Conservation (phyloP, 2,113 vertebrate genomes). For the Grammomys dolichurus region DNA sequence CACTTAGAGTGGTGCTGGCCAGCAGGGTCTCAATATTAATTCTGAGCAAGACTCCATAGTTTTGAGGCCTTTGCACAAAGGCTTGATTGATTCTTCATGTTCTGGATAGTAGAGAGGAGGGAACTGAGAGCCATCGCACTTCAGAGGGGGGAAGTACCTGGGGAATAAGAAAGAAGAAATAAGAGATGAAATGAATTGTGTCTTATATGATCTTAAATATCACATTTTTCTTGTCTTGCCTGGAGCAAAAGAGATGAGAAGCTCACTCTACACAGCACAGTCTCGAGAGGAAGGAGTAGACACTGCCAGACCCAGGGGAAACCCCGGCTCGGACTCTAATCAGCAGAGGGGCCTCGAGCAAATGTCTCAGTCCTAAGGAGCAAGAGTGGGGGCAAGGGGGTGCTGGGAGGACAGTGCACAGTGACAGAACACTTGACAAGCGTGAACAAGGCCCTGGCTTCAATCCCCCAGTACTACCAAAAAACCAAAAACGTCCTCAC, state of each 20-base stretch:
- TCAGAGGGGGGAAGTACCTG: neutral
- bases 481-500: neutral
- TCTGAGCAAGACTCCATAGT: neutral
- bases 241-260: conserved; percentile 56
- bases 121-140: neutral
- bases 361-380: neutral
- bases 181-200: conserved; percentile 52
- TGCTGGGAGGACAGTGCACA: neutral
- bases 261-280: neutral
- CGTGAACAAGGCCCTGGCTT: neutral
- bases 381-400: neutral
- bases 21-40: neutral
- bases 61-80: neutral
- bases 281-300: neutral
- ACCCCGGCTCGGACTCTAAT: neutral
- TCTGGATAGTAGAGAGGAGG: neutral
- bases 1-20: neutral
- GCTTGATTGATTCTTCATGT: neutral
- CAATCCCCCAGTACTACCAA: neutral
- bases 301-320: neutral
- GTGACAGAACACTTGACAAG: neutral
- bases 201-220: conserved; percentile 35
- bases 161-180: neutral
- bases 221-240: conserved; percentile 51
- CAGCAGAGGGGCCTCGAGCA: neutral